phyloP scores from a whole-genome alignment of 2,797 vertebrate species.

The Rhinoraja longicauda region DNA sequence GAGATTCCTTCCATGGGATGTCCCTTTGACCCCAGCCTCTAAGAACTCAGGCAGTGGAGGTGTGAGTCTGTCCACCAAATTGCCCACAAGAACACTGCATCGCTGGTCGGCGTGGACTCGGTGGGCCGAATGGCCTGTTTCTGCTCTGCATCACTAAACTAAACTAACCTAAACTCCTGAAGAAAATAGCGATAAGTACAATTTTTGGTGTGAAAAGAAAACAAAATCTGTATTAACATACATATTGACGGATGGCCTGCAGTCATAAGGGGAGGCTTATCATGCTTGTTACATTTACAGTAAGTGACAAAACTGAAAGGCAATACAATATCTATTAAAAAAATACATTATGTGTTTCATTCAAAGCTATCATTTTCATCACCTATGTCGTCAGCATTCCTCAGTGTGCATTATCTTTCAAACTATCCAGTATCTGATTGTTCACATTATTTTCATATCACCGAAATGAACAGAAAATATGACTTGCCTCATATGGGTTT shows the following conservation, averaged over 20 bases:
- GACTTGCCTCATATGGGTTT: neutral
- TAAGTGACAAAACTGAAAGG: neutral
- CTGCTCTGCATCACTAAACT: too few species aligned
- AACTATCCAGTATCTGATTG: neutral
- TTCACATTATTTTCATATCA: neutral
- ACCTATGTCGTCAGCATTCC: neutral
- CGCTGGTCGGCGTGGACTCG: too few species aligned
- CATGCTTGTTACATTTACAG: neutral
- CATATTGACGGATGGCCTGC: constrained; percentile 13
- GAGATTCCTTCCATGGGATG: neutral
- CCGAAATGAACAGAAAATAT: neutral
- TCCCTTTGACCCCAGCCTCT: neutral
- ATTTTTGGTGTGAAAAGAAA: neutral
- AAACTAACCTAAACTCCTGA: too few species aligned
- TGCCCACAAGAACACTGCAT: neutral
- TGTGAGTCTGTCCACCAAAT: neutral
- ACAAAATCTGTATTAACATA: neutral
- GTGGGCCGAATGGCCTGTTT: too few species aligned
- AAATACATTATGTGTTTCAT: neutral
- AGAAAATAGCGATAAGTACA: neutral
- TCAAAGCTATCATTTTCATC: neutral
- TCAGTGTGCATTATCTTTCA: neutral
- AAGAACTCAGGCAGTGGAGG: too few species aligned
- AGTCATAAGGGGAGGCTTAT: neutral
- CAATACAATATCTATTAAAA: neutral